Percentiles rank a stretch among this genome's conserved stretches.
phyloP scores from a whole-genome alignment of 35 echinoderm and acorn worm species.

The Lytechinus variegatus region DNA sequence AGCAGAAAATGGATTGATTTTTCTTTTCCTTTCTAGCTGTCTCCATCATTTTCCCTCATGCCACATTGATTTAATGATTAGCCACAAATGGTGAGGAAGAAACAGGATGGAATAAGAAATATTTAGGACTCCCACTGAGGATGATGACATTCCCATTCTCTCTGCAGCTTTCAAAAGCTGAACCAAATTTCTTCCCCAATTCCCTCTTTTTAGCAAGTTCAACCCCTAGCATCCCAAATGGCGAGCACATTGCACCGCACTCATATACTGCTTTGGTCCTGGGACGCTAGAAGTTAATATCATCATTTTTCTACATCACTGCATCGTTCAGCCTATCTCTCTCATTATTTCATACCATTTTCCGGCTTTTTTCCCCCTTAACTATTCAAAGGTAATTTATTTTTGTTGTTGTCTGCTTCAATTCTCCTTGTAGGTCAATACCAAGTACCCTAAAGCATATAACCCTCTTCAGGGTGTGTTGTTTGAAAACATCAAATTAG shows the following conservation, averaged over 20 bases:
- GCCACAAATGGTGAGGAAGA: background rate
- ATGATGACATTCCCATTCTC: constrained; percentile 39
- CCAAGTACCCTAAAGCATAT: background rate
- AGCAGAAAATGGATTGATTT: constrained; percentile 57
- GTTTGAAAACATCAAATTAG: constrained; percentile 43
- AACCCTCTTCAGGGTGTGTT: constrained; percentile 8
- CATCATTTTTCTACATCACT: background rate
- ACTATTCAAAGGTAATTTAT: background rate
- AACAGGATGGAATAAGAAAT: constrained; percentile 30
- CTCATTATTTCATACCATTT: background rate
- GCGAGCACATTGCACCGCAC: background rate
- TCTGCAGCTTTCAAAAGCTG: constrained; percentile 28
- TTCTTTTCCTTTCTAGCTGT: background rate
- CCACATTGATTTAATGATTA: constrained; percentile 53
- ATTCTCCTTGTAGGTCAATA: background rate
- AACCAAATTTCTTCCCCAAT: background rate
- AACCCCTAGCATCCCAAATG: background rate
- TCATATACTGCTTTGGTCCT: background rate
- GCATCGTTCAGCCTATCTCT: background rate
- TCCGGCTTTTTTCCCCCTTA: background rate
- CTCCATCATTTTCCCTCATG: constrained; percentile 10
- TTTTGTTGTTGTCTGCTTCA: background rate
- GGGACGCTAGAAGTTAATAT: background rate
- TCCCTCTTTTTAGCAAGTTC: background rate
- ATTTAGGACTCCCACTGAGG: constrained; percentile 28